These are phyloP conservation scores for Stomatorhinus ivindoensis DNA, from an alignment of 2,113 vertebrate species.

Conservation along the genomic window DNA sequence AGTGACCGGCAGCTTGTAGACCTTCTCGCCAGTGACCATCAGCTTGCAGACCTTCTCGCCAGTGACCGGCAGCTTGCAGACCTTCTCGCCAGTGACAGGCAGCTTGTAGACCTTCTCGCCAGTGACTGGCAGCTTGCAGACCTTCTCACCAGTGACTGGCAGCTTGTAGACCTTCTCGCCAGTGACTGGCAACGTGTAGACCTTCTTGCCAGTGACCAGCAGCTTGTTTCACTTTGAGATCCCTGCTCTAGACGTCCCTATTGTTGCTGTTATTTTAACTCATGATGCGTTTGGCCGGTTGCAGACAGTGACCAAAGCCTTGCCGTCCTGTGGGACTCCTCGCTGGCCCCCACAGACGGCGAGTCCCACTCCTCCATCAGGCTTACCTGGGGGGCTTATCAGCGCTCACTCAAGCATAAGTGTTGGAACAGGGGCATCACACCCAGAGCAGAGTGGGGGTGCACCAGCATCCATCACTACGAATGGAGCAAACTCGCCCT, in stretches of 20 bases:
- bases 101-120: neutral
- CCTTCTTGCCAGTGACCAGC: neutral
- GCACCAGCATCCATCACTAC: constrained; percentile 75
- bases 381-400: constrained; percentile 81
- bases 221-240: neutral
- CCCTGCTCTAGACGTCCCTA: neutral
- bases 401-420: constrained; percentile 70
- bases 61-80: neutral
- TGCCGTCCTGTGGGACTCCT: constrained; percentile 77
- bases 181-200: too few relatives aligned
- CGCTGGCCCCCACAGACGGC: constrained; percentile 61
- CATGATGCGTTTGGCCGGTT: neutral
- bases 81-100: too few relatives aligned
- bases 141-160: too few relatives aligned
- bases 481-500: constrained; percentile 92
- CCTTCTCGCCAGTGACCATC: too few relatives aligned
- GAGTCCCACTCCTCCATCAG: constrained; percentile 58
- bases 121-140: neutral
- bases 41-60: too few relatives aligned
- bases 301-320: constrained; percentile 71
- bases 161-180: too few relatives aligned
- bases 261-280: neutral
- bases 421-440: constrained; percentile 77
- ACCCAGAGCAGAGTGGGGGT: constrained; percentile 72
- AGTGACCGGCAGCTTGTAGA: too few relatives aligned